phyloP scores from a whole-genome alignment of 2,797 vertebrate genomes.

The Danio choprae region DNA sequence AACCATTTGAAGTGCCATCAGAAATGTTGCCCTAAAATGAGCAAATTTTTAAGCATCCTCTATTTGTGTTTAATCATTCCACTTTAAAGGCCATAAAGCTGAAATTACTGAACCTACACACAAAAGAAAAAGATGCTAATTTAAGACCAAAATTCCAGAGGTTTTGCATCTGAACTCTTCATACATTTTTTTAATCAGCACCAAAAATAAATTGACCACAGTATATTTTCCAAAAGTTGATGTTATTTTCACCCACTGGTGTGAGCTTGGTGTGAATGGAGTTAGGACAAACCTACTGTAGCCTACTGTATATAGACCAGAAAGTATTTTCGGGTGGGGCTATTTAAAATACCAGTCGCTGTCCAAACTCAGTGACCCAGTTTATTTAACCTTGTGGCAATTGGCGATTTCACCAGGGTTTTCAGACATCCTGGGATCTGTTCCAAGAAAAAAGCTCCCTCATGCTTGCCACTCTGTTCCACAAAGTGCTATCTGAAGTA shows the following conservation, averaged over 20 bases:
- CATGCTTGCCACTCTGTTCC: conserved; percentile 21
- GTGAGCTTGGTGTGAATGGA: not conserved
- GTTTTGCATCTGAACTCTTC: too few relatives aligned
- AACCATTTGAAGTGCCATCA: too few relatives aligned
- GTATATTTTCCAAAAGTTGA: not conserved
- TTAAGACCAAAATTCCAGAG: too few relatives aligned
- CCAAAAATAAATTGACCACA: too few relatives aligned
- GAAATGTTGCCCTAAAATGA: not conserved
- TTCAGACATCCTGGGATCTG: conserved; percentile 43
- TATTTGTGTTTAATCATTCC: too few relatives aligned
- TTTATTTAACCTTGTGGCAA: conserved; percentile 46
- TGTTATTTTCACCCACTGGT: not conserved
- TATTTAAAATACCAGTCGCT: conserved; percentile 21
- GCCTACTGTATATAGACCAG: not conserved
- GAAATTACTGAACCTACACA: too few relatives aligned
- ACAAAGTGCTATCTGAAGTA: conserved; percentile 32
- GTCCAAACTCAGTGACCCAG: conserved; percentile 44
- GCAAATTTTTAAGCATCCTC: too few relatives aligned
- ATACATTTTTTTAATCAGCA: too few relatives aligned
- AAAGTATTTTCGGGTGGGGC: conserved; percentile 27
- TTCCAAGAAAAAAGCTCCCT: conserved; percentile 42
- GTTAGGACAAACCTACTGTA: not conserved
- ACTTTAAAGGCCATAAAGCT: too few relatives aligned
- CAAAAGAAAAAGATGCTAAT: too few relatives aligned
- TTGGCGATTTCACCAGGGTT: conserved; percentile 29